Base-by-base conservation (phyloP, 2,797 vertebrate species). In the Oophaga sylvatica region DNA sequence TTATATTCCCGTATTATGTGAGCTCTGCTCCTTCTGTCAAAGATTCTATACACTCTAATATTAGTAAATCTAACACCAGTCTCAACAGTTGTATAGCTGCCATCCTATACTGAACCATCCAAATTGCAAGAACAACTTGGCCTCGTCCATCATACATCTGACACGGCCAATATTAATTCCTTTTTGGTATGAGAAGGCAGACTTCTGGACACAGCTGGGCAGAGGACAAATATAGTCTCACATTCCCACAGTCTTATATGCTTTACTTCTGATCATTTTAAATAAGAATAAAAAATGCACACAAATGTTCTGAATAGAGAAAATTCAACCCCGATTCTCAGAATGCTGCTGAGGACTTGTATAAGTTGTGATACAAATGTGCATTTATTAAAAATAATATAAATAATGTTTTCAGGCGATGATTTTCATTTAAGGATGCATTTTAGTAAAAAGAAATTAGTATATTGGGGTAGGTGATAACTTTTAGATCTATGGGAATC, bases 91-190 rank as follows among this genome's bases (percentile, higher is more conserved):
- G 63, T 22, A 31, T 63, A 62, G 26, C 41, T 29, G 45, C 71
- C 20, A 29, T 41, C 41, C 59, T 26, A 19, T 63, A 76, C 71
- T 22, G 8, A 81, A 65, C n/a, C 53, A 76, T 75, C 60, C 65
- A 81, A 87, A 81, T 81, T 76, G 53, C 57, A 56, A 65, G 65
- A 73, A 81, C 75, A 75, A 81, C 65, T 62, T 73, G 65, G 77
- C 65, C 59, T 35, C 19, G 20, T 67, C 22, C 16, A 13, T 80
- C 13, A 80, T 45, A 45, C 63, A 80, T 80, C 65, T 71, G 77
- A 56, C 41, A 26, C 4, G 15, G 48, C 48, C 45, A 45, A 60
- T 53, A 83, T 70, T 17, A 83, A 83, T 59, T 56, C 31, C 31
- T 20, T 79, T 75, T 53, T 75, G 71, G 45, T 73, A 73, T 45